Evolutionary conservation across 2,113 vertebrate genomes (phyloP), one percentile per base, ranked within the genome.

Genomic region (Lepus europaeus): DNA sequence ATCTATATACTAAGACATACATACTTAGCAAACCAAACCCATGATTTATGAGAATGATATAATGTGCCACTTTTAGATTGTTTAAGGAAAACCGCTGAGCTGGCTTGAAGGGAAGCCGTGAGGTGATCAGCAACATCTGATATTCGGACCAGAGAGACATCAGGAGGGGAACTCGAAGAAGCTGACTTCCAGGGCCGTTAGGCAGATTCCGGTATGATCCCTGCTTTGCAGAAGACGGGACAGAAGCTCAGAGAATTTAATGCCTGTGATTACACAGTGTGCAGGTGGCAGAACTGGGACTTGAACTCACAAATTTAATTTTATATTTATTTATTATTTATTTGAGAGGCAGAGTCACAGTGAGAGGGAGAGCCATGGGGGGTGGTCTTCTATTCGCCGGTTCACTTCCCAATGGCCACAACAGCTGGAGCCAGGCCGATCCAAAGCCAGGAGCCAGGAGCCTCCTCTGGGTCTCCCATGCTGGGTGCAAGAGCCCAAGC

Each of bases 61-160:
- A 22, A 73, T 85, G 80, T 63, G 69, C 85, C 39, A n/a, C n/a
- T 90, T 93, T 90, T 53, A 77, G 51, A 9, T 82, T 82, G n/a
- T 88, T 87, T 73, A 74, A 84, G 2, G 19, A 36, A 91, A 81
- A 72, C 31, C 22, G 19, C 12, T 51, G 39, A 74, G 69, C 56
- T 53, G 53, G 16, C 68, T 27, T 64, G 25, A 78, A 63, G 29
- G 45, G 33, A 45, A 27, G 27, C 16, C 31, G 23, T 14, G 8
- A 84, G 39, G 63, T n/a, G 45, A 68, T 19, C 9, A 86, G 45
- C 39, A 5, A 53, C 16, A 64, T 49, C 14, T 69, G 25, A 17
- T 4, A 17, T 25, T 29, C 27, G 17, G 81, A 69, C 45, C 74
- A 51, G 11, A 31, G 25, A 14, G 51, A 8, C 6, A 17, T 53